phyloP scores from a whole-genome alignment of 1,140 invertebrate genomes.

The Polyergus mexicanus region DNA sequence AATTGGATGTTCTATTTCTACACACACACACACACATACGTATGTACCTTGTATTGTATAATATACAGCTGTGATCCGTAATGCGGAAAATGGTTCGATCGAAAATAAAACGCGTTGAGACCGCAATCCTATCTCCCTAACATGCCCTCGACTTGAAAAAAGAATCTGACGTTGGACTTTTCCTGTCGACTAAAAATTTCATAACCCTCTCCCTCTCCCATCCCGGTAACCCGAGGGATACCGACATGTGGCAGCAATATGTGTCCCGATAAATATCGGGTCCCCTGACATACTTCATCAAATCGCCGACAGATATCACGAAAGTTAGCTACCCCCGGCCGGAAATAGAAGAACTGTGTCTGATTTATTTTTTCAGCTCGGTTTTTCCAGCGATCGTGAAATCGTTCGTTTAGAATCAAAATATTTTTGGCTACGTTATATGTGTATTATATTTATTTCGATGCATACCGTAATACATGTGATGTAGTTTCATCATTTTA shows the following conservation, averaged over 20 bases:
- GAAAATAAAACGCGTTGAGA: slow-evolving; percentile 8
- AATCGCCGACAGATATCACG: not conserved
- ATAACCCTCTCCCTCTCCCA: not conserved
- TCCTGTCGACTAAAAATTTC: slow-evolving; percentile 30
- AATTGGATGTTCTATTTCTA: not conserved
- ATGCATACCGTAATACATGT: too few species aligned
- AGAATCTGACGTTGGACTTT: slow-evolving; percentile 19
- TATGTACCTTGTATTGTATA: not conserved
- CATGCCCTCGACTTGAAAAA: not conserved
- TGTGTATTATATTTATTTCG: not conserved
- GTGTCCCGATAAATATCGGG: slow-evolving; percentile 22
- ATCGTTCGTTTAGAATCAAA: not conserved
- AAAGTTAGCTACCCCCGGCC: not conserved
- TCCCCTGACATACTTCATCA: slow-evolving; percentile 2
- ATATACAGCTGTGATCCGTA: not conserved
- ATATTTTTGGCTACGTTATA: slow-evolving; percentile 5
- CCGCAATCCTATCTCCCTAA: not conserved
- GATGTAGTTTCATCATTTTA: not conserved
- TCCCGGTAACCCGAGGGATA: not conserved
- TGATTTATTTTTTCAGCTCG: slow-evolving; percentile 33
- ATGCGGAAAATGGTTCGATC: not conserved
- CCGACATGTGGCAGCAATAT: slow-evolving; percentile 64
- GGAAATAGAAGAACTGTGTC: not conserved
- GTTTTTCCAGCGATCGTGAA: slow-evolving; percentile 4
- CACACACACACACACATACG: not conserved